Evolutionary conservation across 2,113 vertebrate species (phyloP).

Genomic region (Anarrhichthys ocellatus): DNA sequence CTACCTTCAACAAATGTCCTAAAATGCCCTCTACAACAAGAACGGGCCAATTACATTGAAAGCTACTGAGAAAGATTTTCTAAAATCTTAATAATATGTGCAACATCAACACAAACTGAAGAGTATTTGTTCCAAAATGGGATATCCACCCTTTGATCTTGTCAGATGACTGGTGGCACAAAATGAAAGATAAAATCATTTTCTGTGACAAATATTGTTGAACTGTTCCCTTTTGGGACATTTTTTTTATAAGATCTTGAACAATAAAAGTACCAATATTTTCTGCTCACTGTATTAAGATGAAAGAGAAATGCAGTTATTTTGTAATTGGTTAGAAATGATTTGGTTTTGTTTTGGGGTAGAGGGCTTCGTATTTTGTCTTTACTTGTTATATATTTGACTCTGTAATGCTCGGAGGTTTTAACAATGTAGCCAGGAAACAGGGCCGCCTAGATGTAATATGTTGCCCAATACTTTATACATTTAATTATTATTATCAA

Average conservation of each 20-base stretch:
- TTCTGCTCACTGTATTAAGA: not conserved
- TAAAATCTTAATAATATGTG: constrained; percentile 6
- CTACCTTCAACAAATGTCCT: constrained; percentile 18
- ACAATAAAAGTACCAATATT: not conserved
- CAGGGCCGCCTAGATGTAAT: not conserved
- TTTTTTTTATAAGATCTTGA: not conserved
- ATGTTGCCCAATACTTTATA: not conserved
- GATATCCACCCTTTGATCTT: not conserved
- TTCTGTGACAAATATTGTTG: not conserved
- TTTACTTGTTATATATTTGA: not conserved
- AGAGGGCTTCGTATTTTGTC: not conserved
- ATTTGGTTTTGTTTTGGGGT: not conserved
- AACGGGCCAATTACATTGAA: constrained; percentile 20
- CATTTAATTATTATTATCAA: not conserved
- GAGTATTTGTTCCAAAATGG: constrained; percentile 33
- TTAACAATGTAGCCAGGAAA: not conserved
- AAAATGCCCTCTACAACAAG: constrained; percentile 21
- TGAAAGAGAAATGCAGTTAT: not conserved
- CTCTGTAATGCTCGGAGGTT: not conserved
- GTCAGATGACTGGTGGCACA: not conserved
- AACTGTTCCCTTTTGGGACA: not conserved
- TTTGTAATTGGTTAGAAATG: not conserved
- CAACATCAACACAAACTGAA: constrained; percentile 29
- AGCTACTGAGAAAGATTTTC: constrained; percentile 22
- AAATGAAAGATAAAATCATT: not conserved